Conservation (phyloP, 2,113 vertebrate genomes). For the Dunckerocampus dactyliophorus region DNA sequence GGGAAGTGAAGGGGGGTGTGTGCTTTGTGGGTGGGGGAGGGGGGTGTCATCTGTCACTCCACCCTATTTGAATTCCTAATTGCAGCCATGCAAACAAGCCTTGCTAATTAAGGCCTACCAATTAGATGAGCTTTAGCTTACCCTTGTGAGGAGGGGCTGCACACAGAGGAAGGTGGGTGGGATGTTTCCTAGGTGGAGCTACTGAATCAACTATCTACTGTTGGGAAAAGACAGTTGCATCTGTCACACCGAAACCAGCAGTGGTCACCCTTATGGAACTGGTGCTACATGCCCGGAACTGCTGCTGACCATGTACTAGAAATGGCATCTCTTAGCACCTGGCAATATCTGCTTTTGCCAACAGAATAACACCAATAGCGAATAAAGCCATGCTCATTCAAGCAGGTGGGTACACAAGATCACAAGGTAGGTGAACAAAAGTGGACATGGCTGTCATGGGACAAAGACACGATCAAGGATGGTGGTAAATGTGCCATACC, state of each 20-base stretch:
- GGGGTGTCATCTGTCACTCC: conserved; percentile 72
- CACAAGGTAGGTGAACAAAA: too few species aligned
- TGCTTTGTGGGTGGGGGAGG: conserved; percentile 10
- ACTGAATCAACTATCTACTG: conserved; percentile 10
- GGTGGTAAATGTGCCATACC: background rate
- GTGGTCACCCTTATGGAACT: background rate
- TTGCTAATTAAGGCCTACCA: conserved; percentile 72
- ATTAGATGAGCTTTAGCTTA: conserved; percentile 59
- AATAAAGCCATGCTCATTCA: background rate
- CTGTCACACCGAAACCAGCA: background rate
- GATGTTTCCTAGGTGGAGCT: conserved; percentile 35
- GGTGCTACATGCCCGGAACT: background rate
- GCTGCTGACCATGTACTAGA: background rate
- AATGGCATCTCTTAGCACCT: background rate
- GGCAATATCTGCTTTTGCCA: background rate
- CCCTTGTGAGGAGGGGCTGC: conserved; percentile 52
- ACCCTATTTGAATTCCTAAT: conserved; percentile 66
- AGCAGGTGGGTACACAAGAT: too few species aligned
- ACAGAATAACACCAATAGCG: background rate
- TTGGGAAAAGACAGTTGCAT: background rate
- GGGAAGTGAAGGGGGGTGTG: conserved; percentile 12
- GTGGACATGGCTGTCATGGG: background rate
- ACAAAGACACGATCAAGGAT: background rate
- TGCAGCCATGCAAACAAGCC: conserved; percentile 67
- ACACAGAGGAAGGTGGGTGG: conserved; percentile 13